Evolutionary conservation across 2,888 invertebrate genomes (phyloP), one percentile per base, ranked within the genome.

Genomic region (Halictus ligatus): DNA sequence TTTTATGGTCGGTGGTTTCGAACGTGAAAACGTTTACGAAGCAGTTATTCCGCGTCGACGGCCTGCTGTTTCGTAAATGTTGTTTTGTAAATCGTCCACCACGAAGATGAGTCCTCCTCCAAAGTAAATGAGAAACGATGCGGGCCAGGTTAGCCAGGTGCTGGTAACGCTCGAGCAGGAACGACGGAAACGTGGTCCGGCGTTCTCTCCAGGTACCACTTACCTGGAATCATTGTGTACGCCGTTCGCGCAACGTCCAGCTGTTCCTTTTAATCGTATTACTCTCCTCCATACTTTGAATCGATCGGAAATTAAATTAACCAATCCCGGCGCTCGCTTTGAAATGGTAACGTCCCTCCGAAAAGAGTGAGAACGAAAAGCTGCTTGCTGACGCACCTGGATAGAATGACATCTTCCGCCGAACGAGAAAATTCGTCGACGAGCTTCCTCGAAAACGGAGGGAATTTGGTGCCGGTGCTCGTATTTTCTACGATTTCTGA

Each of bases 241-340:
- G 64, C 81, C 79, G 78, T 84, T 78, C 83, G 80, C 76, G 75
- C 77, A 81, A 60, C 69, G 60, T 79, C 77, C 81, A 60, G 48
- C 74, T 76, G 73, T 80, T 88, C 73, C 89, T 81, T 89, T 88
- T 89, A 84, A 84, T 89, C 84, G 82, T 50, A 71, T 86, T 83
- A 80, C 43, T 77, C 46, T 50, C 46, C 67, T 46, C 71, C 69
- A 43, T 72, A 71, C 80, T 80, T 89, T 73, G 75, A 89, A 71
- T 82, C 60, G 80, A 81, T 48, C 71, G 87, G 67, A 88, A 86
- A 88, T 86, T 83, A 83, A 86, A 88, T 86, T 80, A 69, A 83
- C 78, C 89, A 78, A 86, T 83, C 73, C 75, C 50, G 35, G 54
- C 50, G 77, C 54, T 82, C 74, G 54, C 84, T 84, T 86, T 78